Evolutionary conservation across 1,140 invertebrate species (phyloP).

Genomic region (Thereuonema tuberculata): DNA sequence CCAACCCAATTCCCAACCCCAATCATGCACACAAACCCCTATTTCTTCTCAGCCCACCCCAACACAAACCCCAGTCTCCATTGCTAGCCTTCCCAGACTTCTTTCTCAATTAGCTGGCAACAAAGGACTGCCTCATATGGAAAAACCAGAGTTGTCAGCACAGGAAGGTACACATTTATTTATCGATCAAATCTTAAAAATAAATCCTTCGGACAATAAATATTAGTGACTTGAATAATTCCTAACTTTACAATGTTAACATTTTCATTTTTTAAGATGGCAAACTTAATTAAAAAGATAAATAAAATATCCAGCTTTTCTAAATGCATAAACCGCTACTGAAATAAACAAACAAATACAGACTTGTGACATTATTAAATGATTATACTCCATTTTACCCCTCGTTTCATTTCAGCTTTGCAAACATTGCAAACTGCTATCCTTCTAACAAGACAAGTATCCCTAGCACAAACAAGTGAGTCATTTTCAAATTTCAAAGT

Average conservation of each 20-base stretch:
- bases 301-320: too few relatives aligned
- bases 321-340: too few relatives aligned
- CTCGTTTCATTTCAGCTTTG: slow-evolving; percentile 37
- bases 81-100: slow-evolving; percentile 36
- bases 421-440: slow-evolving; percentile 45
- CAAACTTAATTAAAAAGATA: too few relatives aligned
- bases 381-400: too few relatives aligned
- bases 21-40: slow-evolving; percentile 6
- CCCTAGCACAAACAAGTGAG: slow-evolving; percentile 10
- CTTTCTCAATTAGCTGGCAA: slow-evolving; percentile 40
- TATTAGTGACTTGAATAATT: too few relatives aligned
- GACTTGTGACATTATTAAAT: too few relatives aligned
- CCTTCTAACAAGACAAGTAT: slow-evolving; percentile 29
- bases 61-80: slow-evolving; percentile 38
- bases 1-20: slow-evolving; percentile 30
- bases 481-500: slow-evolving; percentile 20
- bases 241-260: too few relatives aligned
- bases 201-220: too few relatives aligned
- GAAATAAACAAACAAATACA: too few relatives aligned
- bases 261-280: too few relatives aligned
- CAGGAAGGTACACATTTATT: slow-evolving; percentile 29
- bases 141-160: slow-evolving; percentile 37
- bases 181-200: too few relatives aligned
- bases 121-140: slow-evolving; percentile 26
- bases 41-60: slow-evolving; percentile 29